These are phyloP conservation scores for Osmoderma eremita DNA, from an alignment of 2,888 invertebrate species.

Conservation along the genomic window DNA sequence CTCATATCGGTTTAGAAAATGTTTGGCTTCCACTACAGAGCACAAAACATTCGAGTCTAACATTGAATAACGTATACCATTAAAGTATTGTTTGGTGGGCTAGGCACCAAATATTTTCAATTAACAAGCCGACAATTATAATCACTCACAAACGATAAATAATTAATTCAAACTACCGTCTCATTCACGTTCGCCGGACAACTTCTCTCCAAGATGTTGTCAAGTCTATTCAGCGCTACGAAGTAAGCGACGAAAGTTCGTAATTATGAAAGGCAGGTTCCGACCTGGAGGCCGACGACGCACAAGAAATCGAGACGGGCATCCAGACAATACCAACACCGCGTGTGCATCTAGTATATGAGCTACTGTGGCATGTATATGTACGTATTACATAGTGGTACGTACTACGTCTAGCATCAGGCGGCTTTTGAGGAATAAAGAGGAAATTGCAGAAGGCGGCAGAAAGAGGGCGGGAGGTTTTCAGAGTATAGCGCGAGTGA, in stretches of 20 bases:
- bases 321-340: conserved; percentile 16
- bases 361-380: not conserved
- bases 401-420: not conserved
- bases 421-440: conserved; percentile 14
- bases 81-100: too few species aligned
- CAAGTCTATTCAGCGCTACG: conserved; percentile 17
- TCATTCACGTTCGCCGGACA: conserved; percentile 8
- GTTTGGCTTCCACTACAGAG: too few species aligned
- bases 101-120: too few species aligned
- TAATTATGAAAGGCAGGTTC: conserved; percentile 49
- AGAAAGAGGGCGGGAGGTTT: conserved; percentile 33
- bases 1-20: too few species aligned
- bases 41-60: too few species aligned
- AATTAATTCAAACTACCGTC: conserved; percentile 2
- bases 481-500: conserved; percentile 22
- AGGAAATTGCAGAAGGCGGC: conserved; percentile 25
- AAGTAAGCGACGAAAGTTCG: conserved; percentile 44
- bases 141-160: conserved; percentile 9
- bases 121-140: too few species aligned
- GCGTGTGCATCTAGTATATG: not conserved
- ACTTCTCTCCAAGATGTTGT: conserved; percentile 15
- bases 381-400: too few species aligned
- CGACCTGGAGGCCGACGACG: conserved; percentile 32
- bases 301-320: conserved; percentile 39
- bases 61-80: too few species aligned